Conservation (phyloP, 2,797 vertebrate species). For the Protonibea diacanthus region DNA sequence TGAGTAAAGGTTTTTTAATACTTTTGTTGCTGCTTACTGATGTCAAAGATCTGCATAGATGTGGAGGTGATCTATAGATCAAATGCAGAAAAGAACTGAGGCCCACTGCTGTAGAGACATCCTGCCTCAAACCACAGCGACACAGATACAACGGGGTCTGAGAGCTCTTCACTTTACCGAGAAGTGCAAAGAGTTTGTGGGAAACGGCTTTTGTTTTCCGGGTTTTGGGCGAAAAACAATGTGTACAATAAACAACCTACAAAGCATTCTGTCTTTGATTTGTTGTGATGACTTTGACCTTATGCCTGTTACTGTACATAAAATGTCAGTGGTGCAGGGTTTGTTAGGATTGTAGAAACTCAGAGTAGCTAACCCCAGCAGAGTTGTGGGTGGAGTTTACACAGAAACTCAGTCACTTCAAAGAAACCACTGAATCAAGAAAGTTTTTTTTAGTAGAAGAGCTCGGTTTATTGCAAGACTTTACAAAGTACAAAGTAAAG, state of each 20-base stretch:
- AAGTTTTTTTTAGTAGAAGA: background rate
- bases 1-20: background rate
- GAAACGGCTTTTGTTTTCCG: background rate
- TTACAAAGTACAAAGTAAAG: background rate
- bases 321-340: background rate
- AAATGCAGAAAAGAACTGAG: background rate
- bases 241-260: background rate
- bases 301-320: no score
- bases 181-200: background rate
- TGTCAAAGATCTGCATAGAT: background rate
- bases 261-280: background rate
- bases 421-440: background rate
- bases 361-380: background rate
- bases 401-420: background rate
- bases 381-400: background rate
- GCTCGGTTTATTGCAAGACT: background rate
- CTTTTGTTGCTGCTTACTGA: background rate
- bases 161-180: background rate
- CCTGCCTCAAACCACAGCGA: constrained; percentile 6
- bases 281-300: background rate
- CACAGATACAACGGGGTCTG: background rate
- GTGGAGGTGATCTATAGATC: background rate
- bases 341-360: background rate
- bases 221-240: background rate
- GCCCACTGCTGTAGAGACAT: background rate